Percentiles rank a stretch among this genome's conserved stretches.
These are phyloP conservation scores for Helobdella robusta DNA, from an alignment of 2,888 invertebrate genomes.

Conservation along the genomic window DNA sequence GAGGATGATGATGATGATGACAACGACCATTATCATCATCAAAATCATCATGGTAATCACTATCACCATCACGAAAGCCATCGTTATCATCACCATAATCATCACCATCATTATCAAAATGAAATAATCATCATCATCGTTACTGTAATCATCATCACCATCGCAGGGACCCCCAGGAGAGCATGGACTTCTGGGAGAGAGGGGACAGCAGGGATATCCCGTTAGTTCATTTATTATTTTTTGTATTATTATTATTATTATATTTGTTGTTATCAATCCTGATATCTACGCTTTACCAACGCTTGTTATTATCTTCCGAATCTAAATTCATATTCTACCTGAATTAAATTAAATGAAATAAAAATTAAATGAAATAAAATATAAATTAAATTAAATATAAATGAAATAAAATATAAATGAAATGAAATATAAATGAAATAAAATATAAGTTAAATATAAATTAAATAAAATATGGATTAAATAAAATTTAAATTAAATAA, in stretches of 20 bases:
- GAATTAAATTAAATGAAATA: background rate
- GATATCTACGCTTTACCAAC: background rate
- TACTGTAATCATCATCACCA: too few relatives aligned
- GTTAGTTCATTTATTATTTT: constrained; percentile 52
- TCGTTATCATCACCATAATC: too few relatives aligned
- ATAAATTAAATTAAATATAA: too few relatives aligned
- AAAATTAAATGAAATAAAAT: background rate
- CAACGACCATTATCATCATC: too few relatives aligned
- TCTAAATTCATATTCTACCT: too few relatives aligned
- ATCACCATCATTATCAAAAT: too few relatives aligned
- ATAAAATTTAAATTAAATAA: background rate
- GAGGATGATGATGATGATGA: too few relatives aligned
- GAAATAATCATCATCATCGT: too few relatives aligned
- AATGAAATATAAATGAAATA: too few relatives aligned
- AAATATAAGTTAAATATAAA: background rate
- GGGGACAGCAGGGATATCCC: constrained; percentile 65
- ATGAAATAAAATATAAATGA: too few relatives aligned
- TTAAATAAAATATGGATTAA: background rate
- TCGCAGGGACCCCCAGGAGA: constrained; percentile 64
- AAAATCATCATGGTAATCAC: too few relatives aligned
- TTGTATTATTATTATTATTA: background rate
- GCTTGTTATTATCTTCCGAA: background rate
- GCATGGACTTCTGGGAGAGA: constrained; percentile 60
- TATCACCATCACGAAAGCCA: too few relatives aligned
- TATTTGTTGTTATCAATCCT: background rate